Evolutionary conservation across 2,888 invertebrate species (phyloP).

Genomic region (Cantharis flavilabris): DNA sequence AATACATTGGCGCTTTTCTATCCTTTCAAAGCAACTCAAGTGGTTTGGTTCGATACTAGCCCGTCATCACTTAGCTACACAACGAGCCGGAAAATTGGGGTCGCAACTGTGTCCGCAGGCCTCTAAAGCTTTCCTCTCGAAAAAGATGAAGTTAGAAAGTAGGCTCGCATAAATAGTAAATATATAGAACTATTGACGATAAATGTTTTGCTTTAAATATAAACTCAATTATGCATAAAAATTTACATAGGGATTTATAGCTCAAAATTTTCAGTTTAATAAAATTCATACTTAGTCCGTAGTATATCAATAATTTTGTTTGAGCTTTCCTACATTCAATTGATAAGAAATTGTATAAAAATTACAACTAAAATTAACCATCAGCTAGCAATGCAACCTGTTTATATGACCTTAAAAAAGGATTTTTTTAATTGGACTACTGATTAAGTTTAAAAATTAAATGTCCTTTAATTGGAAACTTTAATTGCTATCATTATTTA

Average conservation of each 20-base stretch:
- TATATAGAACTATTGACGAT: conserved; percentile 9
- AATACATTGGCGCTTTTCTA: conserved; percentile 32
- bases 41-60: conserved; percentile 41
- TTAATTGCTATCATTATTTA: no score
- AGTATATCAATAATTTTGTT: neutral
- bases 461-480: no score
- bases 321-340: neutral
- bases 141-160: conserved; percentile 20
- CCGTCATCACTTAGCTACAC: conserved; percentile 51
- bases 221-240: conserved; percentile 6
- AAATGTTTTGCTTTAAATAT: neutral
- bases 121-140: conserved; percentile 23
- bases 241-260: neutral
- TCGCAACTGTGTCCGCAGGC: conserved; percentile 34
- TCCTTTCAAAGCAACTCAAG: conserved; percentile 31
- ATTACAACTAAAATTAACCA: no score
- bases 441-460: no score
- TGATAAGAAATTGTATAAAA: no score
- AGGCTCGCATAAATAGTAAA: conserved; percentile 20
- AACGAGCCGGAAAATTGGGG: conserved; percentile 52
- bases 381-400: no score
- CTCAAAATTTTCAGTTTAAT: neutral
- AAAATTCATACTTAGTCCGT: neutral
- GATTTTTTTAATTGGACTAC: no score
- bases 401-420: no score